Base-by-base conservation (phyloP, 1,140 invertebrate genomes). In the Anastatus disparis region DNA sequence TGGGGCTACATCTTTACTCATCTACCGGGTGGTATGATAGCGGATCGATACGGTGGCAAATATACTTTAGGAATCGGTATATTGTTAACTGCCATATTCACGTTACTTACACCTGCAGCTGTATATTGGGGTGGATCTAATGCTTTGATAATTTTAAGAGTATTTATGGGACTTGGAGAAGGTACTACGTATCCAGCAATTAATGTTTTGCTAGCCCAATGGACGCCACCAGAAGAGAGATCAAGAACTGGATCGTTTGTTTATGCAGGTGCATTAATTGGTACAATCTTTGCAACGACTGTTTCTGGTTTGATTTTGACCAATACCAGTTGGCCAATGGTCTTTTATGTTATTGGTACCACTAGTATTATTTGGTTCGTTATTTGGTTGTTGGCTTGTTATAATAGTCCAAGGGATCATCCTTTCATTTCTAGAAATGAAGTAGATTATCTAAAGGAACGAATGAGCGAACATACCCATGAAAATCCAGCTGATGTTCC, bases 261-360 rank as follows among this genome's bases (percentile, higher is more conserved):
- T 1, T 71, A 71, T 17, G 70, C 70, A 0, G 70, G 70, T 2
- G 63, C 70, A 0, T 20, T 66, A 15, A 61, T 66, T 9, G 70
- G 70, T 1, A 71, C 70, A 0, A 61, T 71, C 10, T 71, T 52
- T 38, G 70, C 70, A 0, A 71, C 62, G 10, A 61, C 89, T 0
- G 71, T 93, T 1, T 92, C 91, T 13, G 93, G 93, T 6, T 81
- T 92, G 8, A 86, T 93, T 2, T 87, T 94, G 20, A 87, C 86
- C 8, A 35, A 76, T 1, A 87, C 88, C 3, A 89, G 90, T 13
- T 95, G 93, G 93, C 87, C 90, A 2, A 88, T 89, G 0, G 93
- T 94, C 0, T 95, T 95, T 81, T 95, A 95, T 78, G 87, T 94
- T 12, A 96, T 96, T 82, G 95, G 95, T 74, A 87, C 87, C 59